phyloP scores from a whole-genome alignment of 2,888 invertebrate species.

The Amphiduros pacificus region DNA sequence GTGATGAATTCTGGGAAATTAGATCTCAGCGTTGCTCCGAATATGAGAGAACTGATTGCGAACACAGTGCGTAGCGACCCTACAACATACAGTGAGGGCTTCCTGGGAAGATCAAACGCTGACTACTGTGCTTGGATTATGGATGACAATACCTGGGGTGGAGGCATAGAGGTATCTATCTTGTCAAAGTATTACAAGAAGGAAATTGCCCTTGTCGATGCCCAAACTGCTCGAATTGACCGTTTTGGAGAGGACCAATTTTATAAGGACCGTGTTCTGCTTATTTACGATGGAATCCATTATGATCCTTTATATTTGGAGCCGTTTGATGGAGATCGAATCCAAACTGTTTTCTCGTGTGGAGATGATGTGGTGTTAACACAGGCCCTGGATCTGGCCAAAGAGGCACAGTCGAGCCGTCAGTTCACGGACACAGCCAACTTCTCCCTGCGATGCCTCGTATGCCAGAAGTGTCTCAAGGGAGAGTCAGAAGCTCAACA shows the following conservation, averaged over 20 bases:
- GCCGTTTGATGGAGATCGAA: slow-evolving; percentile 58
- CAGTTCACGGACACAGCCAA: slow-evolving; percentile 89
- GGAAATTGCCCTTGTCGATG: slow-evolving; percentile 93
- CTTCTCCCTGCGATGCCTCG: slow-evolving; percentile 80
- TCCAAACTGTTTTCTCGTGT: slow-evolving; percentile 79
- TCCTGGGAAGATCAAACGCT: slow-evolving; percentile 73
- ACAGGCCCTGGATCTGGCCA: slow-evolving; percentile 82
- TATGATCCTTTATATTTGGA: slow-evolving; percentile 92
- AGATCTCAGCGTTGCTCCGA: slow-evolving; percentile 72
- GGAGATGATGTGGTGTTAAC: slow-evolving; percentile 73
- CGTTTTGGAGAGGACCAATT: slow-evolving; percentile 88
- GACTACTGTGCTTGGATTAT: slow-evolving; percentile 91
- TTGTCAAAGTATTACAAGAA: slow-evolving; percentile 82
- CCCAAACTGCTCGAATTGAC: slow-evolving; percentile 81
- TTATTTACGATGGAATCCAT: slow-evolving; percentile 94
- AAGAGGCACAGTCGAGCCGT: slow-evolving; percentile 83
- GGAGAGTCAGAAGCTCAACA: slow-evolving; percentile 82
- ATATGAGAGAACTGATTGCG: slow-evolving; percentile 86
- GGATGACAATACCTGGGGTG: slow-evolving; percentile 82
- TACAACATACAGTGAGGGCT: slow-evolving; percentile 80
- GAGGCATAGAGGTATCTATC: slow-evolving; percentile 89
- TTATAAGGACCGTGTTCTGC: slow-evolving; percentile 79
- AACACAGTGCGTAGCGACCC: slow-evolving; percentile 77
- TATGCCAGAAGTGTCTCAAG: slow-evolving; percentile 75
- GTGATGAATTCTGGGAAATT: slow-evolving; percentile 66